A percentile compares a stretch with the other conserved stretches of the same genome.
These are phyloP conservation scores for Eunapius fragilis DNA, from an alignment of 37 sponge, comb jelly and placozoan genomes.

Conservation along the genomic window DNA sequence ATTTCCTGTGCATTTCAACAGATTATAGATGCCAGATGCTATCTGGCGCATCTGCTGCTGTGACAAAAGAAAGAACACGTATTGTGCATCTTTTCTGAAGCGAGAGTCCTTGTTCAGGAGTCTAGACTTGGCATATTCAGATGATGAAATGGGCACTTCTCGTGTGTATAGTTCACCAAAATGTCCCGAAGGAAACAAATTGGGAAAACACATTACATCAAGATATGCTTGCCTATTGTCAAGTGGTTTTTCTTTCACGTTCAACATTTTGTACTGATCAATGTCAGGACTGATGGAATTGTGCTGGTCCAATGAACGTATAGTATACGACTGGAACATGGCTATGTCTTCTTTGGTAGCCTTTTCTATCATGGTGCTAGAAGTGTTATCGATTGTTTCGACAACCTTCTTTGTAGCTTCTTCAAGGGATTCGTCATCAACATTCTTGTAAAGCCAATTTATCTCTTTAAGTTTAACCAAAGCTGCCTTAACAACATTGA, in stretches of 20 bases:
- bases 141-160: conserved; percentile 7
- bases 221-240: conserved; percentile 38
- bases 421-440: conserved; percentile 43
- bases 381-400: conserved; percentile 23
- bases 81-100: conserved; percentile 50
- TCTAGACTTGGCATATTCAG: conserved; percentile 50
- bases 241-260: conserved; percentile 28
- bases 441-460: conserved; percentile 58
- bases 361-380: conserved; percentile 44
- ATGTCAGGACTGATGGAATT: conserved; percentile 31
- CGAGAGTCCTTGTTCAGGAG: conserved; percentile 46
- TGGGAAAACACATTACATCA: conserved; percentile 66
- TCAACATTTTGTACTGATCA: conserved; percentile 54
- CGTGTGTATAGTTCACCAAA: conserved; percentile 50
- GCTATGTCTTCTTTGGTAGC: conserved; percentile 38
- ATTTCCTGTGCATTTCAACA: conserved; percentile 23
- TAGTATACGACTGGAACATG: conserved; percentile 54
- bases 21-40: conserved; percentile 29
- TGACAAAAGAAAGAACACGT: conserved; percentile 47
- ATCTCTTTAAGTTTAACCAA: conserved; percentile 5
- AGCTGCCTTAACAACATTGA: neutral
- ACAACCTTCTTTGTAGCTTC: conserved; percentile 50
- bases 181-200: conserved; percentile 38
- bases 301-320: conserved; percentile 21
- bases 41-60: conserved; percentile 30